Conservation (phyloP, 2,888 invertebrate genomes). For the Acronicta aceris region DNA sequence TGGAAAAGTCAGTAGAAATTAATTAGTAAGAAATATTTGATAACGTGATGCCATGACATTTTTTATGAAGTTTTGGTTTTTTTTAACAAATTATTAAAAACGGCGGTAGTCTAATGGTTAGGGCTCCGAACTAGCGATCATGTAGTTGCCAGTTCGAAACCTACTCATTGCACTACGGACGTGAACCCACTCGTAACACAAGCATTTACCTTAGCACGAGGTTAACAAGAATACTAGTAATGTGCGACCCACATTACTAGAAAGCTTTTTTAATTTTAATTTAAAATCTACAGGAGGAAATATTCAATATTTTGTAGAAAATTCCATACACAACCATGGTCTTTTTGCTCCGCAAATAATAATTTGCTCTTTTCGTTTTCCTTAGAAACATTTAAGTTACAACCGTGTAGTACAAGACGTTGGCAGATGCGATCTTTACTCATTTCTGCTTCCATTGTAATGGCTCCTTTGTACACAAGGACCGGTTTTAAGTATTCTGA, state of each 20-base stretch:
- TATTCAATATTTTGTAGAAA: not conserved
- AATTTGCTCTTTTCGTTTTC: constrained; percentile 19
- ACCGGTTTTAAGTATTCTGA: constrained; percentile 35
- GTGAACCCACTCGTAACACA: too few relatives aligned
- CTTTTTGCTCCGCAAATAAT: constrained; percentile 20
- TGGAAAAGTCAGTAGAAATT: not conserved
- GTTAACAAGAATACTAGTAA: too few relatives aligned
- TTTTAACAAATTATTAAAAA: too few relatives aligned
- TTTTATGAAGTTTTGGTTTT: too few relatives aligned
- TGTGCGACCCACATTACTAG: too few relatives aligned
- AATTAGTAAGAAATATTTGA: not conserved
- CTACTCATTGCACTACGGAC: too few relatives aligned
- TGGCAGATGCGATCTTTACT: constrained; percentile 47
- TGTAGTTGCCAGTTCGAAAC: too few relatives aligned
- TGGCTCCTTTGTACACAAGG: constrained; percentile 34
- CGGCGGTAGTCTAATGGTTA: too few relatives aligned
- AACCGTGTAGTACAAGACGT: constrained; percentile 22
- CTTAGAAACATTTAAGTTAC: constrained; percentile 26
- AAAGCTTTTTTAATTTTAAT: too few relatives aligned
- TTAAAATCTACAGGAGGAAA: not conserved
- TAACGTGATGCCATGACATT: too few relatives aligned
- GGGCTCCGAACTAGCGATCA: too few relatives aligned
- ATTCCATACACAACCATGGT: not conserved
- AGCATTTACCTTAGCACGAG: too few relatives aligned
- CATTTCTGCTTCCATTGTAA: constrained; percentile 33